Percentiles rank a stretch among this genome's conserved stretches.
Conservation (phyloP, 37 sponge, comb jelly and placozoan genomes). For the Geodia barretti region DNA sequence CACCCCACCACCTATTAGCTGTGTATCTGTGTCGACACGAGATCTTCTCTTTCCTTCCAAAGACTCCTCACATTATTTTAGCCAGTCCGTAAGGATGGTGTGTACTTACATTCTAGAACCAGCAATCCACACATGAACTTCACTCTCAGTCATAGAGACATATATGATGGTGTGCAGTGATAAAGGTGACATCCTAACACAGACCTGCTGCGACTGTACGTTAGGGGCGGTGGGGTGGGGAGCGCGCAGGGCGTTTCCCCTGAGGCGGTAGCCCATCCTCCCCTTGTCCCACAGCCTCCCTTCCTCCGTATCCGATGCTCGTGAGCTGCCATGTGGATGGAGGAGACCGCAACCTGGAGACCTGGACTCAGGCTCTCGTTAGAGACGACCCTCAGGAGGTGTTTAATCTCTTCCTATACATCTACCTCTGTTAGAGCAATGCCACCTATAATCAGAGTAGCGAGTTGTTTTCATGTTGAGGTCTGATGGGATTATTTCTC, state of each 20-base stretch:
- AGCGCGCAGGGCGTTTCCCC: conserved; percentile 66
- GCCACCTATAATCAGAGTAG: no score
- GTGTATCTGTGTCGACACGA: neutral
- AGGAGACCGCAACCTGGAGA: conserved; percentile 79
- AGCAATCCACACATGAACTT: neutral
- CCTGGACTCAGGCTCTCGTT: conserved; percentile 30
- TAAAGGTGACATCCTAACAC: no score
- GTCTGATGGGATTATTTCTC: no score
- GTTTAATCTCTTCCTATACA: neutral
- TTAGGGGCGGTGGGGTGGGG: conserved; percentile 34
- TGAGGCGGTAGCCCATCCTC: conserved; percentile 15
- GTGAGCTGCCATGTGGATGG: conserved; percentile 73
- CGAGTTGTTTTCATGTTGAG: no score
- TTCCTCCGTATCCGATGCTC: conserved; percentile 67
- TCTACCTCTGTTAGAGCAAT: neutral
- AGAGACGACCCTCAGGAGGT: conserved; percentile 17
- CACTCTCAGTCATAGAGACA: no score
- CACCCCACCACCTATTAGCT: neutral
- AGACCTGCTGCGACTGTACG: conserved; percentile 55
- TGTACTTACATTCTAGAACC: neutral
- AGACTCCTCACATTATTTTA: no score
- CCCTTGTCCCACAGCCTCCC: conserved; percentile 71
- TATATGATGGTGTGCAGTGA: no score
- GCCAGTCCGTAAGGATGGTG: neutral
- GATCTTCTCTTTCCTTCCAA: no score